Evolutionary conservation across 1,140 invertebrate genomes (phyloP).

Genomic region (Antheraea pernyi): DNA sequence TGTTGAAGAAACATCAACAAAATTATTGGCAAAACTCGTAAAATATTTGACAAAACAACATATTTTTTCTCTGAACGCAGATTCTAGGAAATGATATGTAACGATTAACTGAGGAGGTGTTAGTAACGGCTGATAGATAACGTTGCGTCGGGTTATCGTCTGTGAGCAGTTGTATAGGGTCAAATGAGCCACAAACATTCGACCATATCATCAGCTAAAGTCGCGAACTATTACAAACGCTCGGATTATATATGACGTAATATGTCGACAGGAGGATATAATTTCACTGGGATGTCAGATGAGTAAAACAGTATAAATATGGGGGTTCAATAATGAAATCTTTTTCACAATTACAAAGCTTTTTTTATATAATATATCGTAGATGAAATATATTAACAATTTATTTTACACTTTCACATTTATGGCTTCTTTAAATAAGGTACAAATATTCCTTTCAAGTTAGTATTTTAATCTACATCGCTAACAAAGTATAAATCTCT

Average conservation of each 20-base stretch:
- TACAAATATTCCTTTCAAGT: too few species aligned
- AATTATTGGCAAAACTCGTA: too few species aligned
- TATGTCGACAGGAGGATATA: background rate
- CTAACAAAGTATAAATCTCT: too few species aligned
- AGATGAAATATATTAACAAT: too few species aligned
- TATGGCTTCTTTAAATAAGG: too few species aligned
- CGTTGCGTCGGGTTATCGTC: background rate
- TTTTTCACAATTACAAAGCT: too few species aligned
- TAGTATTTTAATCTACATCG: too few species aligned
- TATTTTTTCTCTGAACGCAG: background rate
- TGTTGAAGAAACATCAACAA: too few species aligned
- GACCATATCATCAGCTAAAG: background rate
- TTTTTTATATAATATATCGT: too few species aligned
- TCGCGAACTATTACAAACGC: background rate
- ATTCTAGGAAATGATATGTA: background rate
- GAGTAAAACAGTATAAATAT: background rate
- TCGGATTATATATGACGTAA: background rate
- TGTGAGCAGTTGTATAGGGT: background rate
- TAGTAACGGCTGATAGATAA: background rate
- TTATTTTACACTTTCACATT: too few species aligned
- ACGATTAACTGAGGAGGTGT: background rate
- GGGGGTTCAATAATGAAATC: too few species aligned
- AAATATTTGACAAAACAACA: background rate
- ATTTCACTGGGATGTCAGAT: background rate
- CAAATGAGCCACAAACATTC: conserved; percentile 1